phyloP scores from a whole-genome alignment of 1,140 invertebrate species.

The Scaptodrosophila lebanonensis region DNA sequence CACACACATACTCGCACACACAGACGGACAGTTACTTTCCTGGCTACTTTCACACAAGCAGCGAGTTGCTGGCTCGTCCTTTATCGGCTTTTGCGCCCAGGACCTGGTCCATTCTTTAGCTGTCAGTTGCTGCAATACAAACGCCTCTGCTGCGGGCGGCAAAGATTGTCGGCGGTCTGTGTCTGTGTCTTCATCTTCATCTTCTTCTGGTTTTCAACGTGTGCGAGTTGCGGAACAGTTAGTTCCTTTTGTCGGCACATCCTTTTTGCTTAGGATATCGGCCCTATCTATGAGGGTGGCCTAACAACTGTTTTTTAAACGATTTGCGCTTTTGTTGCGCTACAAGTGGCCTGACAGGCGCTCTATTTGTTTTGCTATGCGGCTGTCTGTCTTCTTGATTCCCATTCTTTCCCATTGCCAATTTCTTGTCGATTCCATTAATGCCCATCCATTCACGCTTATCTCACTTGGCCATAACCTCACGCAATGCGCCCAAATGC shows the following conservation, averaged over 20 bases:
- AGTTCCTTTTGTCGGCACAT: conserved; percentile 68
- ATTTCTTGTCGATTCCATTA: neutral
- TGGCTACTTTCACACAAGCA: conserved; percentile 1
- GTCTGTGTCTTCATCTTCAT: conserved; percentile 44
- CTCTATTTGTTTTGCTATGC: neutral
- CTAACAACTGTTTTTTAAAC: conserved; percentile 53
- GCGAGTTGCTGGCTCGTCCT: neutral
- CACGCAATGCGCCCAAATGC: conserved; percentile 18
- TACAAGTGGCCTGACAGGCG: conserved; percentile 47
- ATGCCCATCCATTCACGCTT: too few relatives aligned
- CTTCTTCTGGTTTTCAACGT: conserved; percentile 34
- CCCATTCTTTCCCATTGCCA: conserved; percentile 3
- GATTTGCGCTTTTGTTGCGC: conserved; percentile 36
- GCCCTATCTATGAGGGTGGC: conserved; percentile 52
- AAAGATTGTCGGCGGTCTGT: conserved; percentile 17
- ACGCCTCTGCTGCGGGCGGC: conserved; percentile 56
- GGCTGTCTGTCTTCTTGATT: too few relatives aligned
- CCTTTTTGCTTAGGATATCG: conserved; percentile 42
- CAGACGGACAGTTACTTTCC: conserved; percentile 42
- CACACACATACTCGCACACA: neutral
- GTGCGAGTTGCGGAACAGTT: conserved; percentile 62
- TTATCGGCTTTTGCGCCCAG: conserved; percentile 36
- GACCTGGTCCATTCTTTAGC: conserved; percentile 47
- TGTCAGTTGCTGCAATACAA: conserved; percentile 58
- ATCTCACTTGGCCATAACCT: conserved; percentile 13